A percentile compares a stretch with the other conserved stretches of the same genome.
Conservation (phyloP, 2,113 vertebrate genomes). For the Mugil cephalus region DNA sequence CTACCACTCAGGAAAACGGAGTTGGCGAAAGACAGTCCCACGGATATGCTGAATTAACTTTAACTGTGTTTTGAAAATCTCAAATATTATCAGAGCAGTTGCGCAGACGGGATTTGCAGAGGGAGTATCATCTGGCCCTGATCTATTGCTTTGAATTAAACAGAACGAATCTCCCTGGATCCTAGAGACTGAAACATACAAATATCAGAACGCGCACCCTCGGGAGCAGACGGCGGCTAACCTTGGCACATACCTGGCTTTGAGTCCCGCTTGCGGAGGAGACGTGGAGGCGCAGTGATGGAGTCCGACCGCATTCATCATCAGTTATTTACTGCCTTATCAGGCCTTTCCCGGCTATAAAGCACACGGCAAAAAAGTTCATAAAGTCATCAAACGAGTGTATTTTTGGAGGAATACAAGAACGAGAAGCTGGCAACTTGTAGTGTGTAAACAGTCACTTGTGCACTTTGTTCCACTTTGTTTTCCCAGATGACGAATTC, state of each 20-base stretch:
- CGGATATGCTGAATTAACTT: conserved; percentile 33
- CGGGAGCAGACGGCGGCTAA: conserved; percentile 1
- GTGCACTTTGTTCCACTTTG: conserved; percentile 22
- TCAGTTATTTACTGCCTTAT: conserved; percentile 60
- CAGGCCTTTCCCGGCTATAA: conserved; percentile 21
- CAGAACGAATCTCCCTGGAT: conserved; percentile 24
- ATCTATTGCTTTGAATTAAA: conserved; percentile 42
- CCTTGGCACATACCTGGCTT: conserved; percentile 55
- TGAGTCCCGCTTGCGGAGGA: conserved; percentile 38
- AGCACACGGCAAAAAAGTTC: conserved; percentile 26
- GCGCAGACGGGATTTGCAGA: conserved; percentile 16
- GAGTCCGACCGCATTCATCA: conserved; percentile 40
- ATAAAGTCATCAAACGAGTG: conserved; percentile 59
- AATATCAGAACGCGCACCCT: conserved; percentile 23
- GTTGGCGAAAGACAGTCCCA: not conserved
- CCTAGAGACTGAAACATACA: conserved; percentile 27
- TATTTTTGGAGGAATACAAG: conserved; percentile 27
- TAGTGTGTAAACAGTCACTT: not conserved
- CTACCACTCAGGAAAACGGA: not conserved
- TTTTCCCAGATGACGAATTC: conserved; percentile 29
- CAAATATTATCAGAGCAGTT: conserved; percentile 34
- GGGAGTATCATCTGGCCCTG: conserved; percentile 47
- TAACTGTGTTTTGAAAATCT: conserved; percentile 37
- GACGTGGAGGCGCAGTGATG: conserved; percentile 23
- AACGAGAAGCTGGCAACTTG: not conserved